Evolutionary conservation across 2,113 vertebrate species (phyloP).

Genomic region (Oostethus manadensis): DNA sequence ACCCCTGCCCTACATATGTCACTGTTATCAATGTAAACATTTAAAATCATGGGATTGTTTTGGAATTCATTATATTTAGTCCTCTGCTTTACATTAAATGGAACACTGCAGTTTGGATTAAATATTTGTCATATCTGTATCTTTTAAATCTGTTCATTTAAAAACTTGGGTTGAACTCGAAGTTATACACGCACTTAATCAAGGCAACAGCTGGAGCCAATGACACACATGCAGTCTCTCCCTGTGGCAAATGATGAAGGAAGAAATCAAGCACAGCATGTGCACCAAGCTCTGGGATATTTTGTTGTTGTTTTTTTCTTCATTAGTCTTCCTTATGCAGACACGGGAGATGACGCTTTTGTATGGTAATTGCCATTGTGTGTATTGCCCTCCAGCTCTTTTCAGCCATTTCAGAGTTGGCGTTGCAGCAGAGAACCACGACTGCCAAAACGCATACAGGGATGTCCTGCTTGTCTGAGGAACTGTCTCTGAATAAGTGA

Average conservation of each 20-base stretch:
- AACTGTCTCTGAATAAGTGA: background rate
- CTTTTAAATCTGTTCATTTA: background rate
- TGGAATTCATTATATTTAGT: background rate
- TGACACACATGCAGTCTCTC: background rate
- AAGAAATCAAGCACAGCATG: constrained; percentile 3
- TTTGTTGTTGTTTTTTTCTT: background rate
- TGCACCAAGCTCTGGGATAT: constrained; percentile 1
- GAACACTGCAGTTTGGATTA: background rate
- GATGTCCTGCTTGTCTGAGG: background rate
- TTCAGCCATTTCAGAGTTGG: background rate
- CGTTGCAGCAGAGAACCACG: background rate
- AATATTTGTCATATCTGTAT: background rate
- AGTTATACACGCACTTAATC: constrained; percentile 1
- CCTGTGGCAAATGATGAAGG: background rate
- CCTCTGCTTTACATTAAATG: background rate
- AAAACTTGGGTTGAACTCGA: background rate
- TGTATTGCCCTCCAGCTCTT: background rate
- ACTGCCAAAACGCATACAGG: background rate
- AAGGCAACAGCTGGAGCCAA: constrained; percentile 7
- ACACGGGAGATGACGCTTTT: background rate
- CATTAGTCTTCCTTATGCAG: background rate
- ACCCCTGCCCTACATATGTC: too few relatives aligned
- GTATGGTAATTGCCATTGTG: background rate
- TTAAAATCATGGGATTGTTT: too few relatives aligned
- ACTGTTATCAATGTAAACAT: too few relatives aligned